A percentile compares a stretch with the other conserved stretches of the same genome.
Conservation (phyloP, 2,113 vertebrate genomes). For the Chlorodrepanis virens region DNA sequence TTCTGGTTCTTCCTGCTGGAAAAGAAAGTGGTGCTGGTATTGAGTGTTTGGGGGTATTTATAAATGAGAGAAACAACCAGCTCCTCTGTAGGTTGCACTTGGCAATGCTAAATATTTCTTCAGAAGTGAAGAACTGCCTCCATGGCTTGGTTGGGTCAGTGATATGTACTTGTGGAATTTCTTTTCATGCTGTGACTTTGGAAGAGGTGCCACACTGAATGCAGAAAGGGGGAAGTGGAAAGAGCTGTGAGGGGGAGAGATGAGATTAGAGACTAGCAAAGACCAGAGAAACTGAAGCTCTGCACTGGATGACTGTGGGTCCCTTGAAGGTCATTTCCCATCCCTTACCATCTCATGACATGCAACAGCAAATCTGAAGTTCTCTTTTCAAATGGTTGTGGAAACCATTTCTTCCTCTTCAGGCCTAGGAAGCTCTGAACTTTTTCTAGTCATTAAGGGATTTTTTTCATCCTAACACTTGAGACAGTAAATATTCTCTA, state of each 20-base stretch:
- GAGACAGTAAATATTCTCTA: background rate
- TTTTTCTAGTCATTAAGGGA: background rate
- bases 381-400: background rate
- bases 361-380: background rate
- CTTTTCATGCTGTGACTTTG: background rate
- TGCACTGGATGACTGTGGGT: background rate
- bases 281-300: background rate
- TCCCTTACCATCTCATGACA: background rate
- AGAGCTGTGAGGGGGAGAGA: background rate
- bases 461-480: background rate
- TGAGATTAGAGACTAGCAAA: background rate
- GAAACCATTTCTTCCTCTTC: background rate
- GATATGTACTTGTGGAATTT: background rate
- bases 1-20: background rate
- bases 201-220: background rate
- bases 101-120: background rate
- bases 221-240: background rate
- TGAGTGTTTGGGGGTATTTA: background rate
- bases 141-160: accelerated
- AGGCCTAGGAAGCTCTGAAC: background rate
- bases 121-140: background rate
- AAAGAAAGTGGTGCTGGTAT: background rate
- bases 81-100: background rate
- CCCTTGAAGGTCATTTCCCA: background rate
- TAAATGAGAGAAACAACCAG: background rate